These are phyloP conservation scores for Teleopsis dalmanni DNA, from an alignment of 1,140 invertebrate genomes.

Conservation along the genomic window DNA sequence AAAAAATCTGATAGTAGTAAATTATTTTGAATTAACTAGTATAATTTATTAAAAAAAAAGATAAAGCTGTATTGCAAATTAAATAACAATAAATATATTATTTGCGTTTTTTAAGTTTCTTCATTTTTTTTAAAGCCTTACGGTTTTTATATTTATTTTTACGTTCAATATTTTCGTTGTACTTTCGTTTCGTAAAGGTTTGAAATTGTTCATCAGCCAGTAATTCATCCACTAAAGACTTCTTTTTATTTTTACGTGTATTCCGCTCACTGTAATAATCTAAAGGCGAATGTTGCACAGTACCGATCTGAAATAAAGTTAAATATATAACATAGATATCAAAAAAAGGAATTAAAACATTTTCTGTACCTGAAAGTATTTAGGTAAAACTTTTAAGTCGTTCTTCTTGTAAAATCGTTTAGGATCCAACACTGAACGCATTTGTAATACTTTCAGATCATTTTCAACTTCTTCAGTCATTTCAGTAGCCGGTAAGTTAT, in stretches of 20 bases:
- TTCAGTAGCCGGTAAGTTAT: slow-evolving; percentile 76
- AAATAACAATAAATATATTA: slow-evolving; percentile 15
- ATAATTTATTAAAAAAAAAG: no score
- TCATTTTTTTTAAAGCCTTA: slow-evolving; percentile 38
- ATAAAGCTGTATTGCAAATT: no score
- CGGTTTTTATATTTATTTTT: slow-evolving; percentile 51
- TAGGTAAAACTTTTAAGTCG: slow-evolving; percentile 75
- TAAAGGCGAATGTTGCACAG: slow-evolving; percentile 62
- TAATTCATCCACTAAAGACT: slow-evolving; percentile 85
- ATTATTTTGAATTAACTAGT: no score
- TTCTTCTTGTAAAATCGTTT: slow-evolving; percentile 93
- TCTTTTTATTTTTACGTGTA: slow-evolving; percentile 79
- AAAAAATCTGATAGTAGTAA: no score
- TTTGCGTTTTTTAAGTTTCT: slow-evolving; percentile 35
- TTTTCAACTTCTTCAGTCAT: slow-evolving; percentile 79
- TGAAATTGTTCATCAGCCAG: slow-evolving; percentile 80
- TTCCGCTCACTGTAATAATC: slow-evolving; percentile 69
- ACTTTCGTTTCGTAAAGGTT: slow-evolving; percentile 78
- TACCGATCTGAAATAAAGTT: slow-evolving; percentile 54
- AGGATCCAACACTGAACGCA: slow-evolving; percentile 86
- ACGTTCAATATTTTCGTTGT: slow-evolving; percentile 67
- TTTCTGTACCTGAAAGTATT: slow-evolving; percentile 83
- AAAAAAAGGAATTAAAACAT: neutral
- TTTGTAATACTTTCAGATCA: slow-evolving; percentile 80
- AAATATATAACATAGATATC: neutral